These are phyloP conservation scores for Parotia lawesii DNA, from an alignment of 2,113 vertebrate genomes.

Conservation along the genomic window DNA sequence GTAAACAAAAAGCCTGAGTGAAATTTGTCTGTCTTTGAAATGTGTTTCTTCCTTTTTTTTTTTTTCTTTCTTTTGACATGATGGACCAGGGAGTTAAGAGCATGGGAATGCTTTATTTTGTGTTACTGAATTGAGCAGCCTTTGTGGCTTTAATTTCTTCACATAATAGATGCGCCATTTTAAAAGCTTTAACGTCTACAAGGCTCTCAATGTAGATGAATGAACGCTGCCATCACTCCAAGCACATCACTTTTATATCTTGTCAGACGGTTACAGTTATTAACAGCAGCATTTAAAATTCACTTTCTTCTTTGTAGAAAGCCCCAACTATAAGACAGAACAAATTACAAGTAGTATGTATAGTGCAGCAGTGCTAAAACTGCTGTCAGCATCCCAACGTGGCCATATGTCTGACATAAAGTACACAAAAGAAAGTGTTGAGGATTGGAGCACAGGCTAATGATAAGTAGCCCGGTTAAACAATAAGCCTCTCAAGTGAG, in stretches of 20 bases:
- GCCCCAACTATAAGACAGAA: neutral
- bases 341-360: constrained; percentile 19
- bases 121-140: neutral
- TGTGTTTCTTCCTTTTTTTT: neutral
- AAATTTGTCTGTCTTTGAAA: neutral
- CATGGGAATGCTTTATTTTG: neutral
- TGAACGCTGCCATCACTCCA: neutral
- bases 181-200: neutral
- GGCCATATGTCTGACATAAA: constrained; percentile 56
- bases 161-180: neutral
- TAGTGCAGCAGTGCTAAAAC: constrained; percentile 27
- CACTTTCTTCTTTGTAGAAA: constrained; percentile 22
- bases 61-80: neutral
- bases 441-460: constrained; percentile 27
- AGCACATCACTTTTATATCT: neutral
- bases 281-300: constrained; percentile 44
- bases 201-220: neutral
- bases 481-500: constrained; percentile 35
- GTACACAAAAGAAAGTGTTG: constrained; percentile 45
- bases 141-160: neutral
- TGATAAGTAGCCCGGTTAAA: constrained; percentile 12
- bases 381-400: constrained; percentile 37
- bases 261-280: neutral
- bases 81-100: accelerated
- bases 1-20: neutral